Percentiles rank a stretch among this genome's conserved stretches.
phyloP scores from a whole-genome alignment of 1,140 invertebrate genomes.

The Drosophila neocordata region DNA sequence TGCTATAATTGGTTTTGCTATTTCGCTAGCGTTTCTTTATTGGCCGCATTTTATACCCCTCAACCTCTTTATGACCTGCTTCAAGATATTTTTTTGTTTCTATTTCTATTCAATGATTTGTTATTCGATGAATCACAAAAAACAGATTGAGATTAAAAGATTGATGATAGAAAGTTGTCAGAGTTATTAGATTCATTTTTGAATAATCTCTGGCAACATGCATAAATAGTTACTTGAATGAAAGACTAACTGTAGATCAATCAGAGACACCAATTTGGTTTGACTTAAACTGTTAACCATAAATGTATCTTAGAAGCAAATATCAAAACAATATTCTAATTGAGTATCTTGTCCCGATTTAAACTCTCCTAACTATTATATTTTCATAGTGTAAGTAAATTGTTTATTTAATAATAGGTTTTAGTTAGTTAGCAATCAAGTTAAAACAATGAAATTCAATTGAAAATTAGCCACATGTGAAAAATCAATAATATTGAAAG shows the following conservation, averaged over 20 bases:
- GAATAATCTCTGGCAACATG: neutral
- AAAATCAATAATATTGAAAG: slow-evolving; percentile 57
- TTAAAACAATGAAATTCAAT: slow-evolving; percentile 74
- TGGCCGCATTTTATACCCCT: neutral
- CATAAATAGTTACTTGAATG: neutral
- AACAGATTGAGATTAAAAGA: slow-evolving; percentile 6
- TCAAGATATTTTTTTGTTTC: neutral
- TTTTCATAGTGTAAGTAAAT: neutral
- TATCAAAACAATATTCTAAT: neutral
- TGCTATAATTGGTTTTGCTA: slow-evolving; percentile 45
- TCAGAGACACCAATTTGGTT: neutral
- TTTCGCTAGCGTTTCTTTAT: slow-evolving; percentile 22
- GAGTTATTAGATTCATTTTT: slow-evolving; percentile 5
- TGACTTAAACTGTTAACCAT: neutral
- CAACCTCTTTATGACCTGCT: neutral
- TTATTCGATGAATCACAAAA: neutral
- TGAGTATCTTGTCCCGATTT: neutral
- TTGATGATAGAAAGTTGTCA: slow-evolving; percentile 9
- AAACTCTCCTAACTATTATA: neutral
- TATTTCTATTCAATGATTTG: neutral
- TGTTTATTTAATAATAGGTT: neutral
- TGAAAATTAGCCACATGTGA: slow-evolving; percentile 50
- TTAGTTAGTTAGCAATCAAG: slow-evolving; percentile 31
- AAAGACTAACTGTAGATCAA: neutral
- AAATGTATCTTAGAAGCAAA: neutral